Evolutionary conservation across 2,888 invertebrate species (phyloP), one percentile per base, ranked within the genome.

Genomic region (Pristionchus japonicus): DNA sequence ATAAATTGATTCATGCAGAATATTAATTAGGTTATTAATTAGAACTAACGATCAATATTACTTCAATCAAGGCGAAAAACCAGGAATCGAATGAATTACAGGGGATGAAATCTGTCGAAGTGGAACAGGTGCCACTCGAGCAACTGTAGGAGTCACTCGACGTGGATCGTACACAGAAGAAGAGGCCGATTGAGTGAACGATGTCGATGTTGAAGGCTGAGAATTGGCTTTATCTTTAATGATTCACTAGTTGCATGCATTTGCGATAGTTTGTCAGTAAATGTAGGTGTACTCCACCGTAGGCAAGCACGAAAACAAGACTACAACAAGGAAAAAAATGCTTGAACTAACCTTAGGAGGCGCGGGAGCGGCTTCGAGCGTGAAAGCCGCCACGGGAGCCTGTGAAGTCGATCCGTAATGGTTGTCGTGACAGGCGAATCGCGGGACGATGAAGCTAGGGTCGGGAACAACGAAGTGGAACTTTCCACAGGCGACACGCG

Each of bases 381-480:
- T 49, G 49, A 86, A 86, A 20, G 43, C 23, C 3, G 37, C 74
- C 20, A 27, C 64, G 4, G 67, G 86, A 67, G 49, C 23, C 20
- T 34, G 47, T 23, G 40, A 23, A 23, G 52, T 31, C 67, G 74
- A 49, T 47, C 87, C 87, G 6, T 20, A 31, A 61, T 87, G 87
- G 47, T 61, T 40, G 27, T 77, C 77, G 34, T 80, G 80, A 43
- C 87, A 87, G 40, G 74, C 13, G 40, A 87, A 87, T 27, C 49
- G 52, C 2, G 87, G 87, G 4, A 87, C n/a, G 15, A 80, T 80
- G 37, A 89, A 90, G 52, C 86, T 88, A n/a, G 88, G 84, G 86
- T 90, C 88, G 11, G 90, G 90, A 61, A 88, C 83, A 15, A 89
- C 89, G 57, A 89, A 89, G 17, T 52, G 85, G 43, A 40, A 89